Evolutionary conservation across 2,888 invertebrate species (phyloP), one percentile per base, ranked within the genome.

Genomic region (Morpho achilles): DNA sequence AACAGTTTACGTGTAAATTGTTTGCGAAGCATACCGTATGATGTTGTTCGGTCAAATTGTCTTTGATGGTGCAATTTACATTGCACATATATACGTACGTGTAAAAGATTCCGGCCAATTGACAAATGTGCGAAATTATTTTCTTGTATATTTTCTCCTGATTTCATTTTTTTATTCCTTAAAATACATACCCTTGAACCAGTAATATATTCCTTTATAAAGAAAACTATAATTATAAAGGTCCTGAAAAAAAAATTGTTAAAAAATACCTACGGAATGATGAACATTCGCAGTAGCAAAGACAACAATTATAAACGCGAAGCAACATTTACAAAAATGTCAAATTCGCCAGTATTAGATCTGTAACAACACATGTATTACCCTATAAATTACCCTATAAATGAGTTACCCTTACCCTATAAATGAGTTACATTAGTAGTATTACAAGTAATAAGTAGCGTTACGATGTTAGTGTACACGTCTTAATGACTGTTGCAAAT

Each of bases 1-100:
- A 66, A 67, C 64, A 60, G 65, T 69, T 67, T 64, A 61, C 56
- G 59, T 59, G 59, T 49, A 52, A 61, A 50, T 41, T 59, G 53
- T 61, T 53, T 46, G 50, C 53, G 23, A 41, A 48, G 41, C 8
- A 44, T 23, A 44, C 32, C 41, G 23, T 50, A 43, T 10, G 42
- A 32, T 43, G 44, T 22, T 44, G 40, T 47, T 47, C 51, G 43
- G 40, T 56, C 41, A 47, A 61, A 42, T 53, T 44, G 41, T 53
- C 49, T 49, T 44, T 45, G 45, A 9, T 16, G 49, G 8, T 41
- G 40, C 45, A 53, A 50, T 42, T 53, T 32, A 41, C 32, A 16
- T 10, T 7, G 32, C 39, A 48, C 8, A 42, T 47, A 48, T 43
- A 43, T 52, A 53, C 46, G 10, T 45, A 44, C 7, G 4, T 39